A percentile compares a stretch with the other conserved stretches of the same genome.
These are phyloP conservation scores for Melolontha melolontha DNA, from an alignment of 2,888 invertebrate genomes.

Conservation along the genomic window DNA sequence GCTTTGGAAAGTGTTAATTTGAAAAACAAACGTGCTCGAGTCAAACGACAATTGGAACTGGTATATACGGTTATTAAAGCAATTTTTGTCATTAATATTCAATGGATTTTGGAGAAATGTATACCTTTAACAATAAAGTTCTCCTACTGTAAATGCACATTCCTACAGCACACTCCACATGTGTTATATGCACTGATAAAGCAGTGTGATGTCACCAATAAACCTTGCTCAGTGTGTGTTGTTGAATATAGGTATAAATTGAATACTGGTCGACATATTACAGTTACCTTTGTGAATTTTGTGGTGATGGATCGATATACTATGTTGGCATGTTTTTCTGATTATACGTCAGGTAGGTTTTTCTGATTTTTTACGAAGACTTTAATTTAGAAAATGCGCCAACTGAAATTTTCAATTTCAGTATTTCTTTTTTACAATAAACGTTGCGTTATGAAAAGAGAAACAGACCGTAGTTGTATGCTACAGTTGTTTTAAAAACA, in stretches of 20 bases:
- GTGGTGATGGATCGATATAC: slow-evolving; percentile 33
- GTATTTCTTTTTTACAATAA: no score
- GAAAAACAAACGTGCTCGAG: slow-evolving; percentile 31
- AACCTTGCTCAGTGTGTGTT: slow-evolving; percentile 31
- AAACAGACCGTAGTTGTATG: no score
- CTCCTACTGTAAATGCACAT: slow-evolving; percentile 27
- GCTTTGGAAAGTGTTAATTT: slow-evolving; percentile 35
- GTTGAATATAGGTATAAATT: slow-evolving; percentile 37
- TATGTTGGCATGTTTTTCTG: neutral
- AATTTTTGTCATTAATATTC: slow-evolving; percentile 36
- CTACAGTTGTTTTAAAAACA: no score
- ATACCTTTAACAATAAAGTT: slow-evolving; percentile 28
- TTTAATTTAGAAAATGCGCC: neutral
- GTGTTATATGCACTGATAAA: slow-evolving; percentile 35
- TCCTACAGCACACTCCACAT: slow-evolving; percentile 28
- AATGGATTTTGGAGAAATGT: slow-evolving; percentile 36
- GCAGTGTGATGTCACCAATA: slow-evolving; percentile 33
- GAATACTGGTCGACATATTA: slow-evolving; percentile 35
- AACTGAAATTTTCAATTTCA: no score
- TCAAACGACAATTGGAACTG: slow-evolving; percentile 18
- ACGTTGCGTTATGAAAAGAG: no score
- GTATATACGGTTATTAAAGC: slow-evolving; percentile 31
- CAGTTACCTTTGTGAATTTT: slow-evolving; percentile 37
- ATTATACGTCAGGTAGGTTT: slow-evolving; percentile 11
- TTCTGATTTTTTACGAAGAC: neutral